These are phyloP conservation scores for Nebria brevicollis DNA, from an alignment of 2,888 invertebrate genomes.

Conservation along the genomic window DNA sequence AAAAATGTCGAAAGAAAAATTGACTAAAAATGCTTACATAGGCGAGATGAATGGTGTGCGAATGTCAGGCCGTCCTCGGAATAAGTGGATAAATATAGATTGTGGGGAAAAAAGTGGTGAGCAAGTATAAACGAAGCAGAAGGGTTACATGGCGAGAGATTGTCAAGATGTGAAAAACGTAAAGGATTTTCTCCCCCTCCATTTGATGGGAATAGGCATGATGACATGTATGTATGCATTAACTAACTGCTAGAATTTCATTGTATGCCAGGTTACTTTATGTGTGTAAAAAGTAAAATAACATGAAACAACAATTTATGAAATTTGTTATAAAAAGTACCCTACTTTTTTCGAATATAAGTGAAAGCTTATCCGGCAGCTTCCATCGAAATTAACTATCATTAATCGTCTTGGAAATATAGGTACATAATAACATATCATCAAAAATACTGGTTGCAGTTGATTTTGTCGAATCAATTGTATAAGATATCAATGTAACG, in stretches of 20 bases:
- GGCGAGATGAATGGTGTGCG: no score
- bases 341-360: slow-evolving; percentile 28
- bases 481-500: not conserved
- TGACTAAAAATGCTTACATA: no score
- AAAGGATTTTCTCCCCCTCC: no score
- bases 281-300: not conserved
- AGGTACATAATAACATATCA: slow-evolving; percentile 2
- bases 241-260: not conserved
- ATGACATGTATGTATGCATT: no score
- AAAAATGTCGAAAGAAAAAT: no score
- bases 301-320: not conserved
- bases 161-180: no score
- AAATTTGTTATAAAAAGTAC: slow-evolving; percentile 32
- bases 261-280: not conserved
- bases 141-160: no score
- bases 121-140: no score
- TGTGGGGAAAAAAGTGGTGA: no score
- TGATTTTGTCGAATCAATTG: not conserved
- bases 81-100: no score
- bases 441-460: not conserved
- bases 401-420: slow-evolving; percentile 31
- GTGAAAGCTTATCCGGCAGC: slow-evolving; percentile 39
- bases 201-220: no score
- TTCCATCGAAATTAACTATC: slow-evolving; percentile 34
- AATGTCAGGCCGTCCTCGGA: no score